These are phyloP conservation scores for Lota lota DNA, from an alignment of 2,113 vertebrate genomes.

Conservation along the genomic window DNA sequence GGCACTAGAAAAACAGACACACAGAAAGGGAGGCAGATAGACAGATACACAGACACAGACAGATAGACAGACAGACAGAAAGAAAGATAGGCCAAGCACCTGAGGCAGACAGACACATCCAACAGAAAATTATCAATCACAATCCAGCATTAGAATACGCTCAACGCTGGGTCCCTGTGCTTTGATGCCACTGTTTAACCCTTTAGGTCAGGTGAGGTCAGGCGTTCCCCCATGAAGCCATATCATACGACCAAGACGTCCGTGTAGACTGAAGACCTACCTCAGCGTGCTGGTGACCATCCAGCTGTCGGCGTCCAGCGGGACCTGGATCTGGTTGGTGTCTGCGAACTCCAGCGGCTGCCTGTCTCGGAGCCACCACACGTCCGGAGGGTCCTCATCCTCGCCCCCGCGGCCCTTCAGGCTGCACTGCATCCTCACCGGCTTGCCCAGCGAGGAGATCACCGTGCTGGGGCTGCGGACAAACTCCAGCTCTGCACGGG, in stretches of 20 bases:
- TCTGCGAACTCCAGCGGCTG: conserved; percentile 67
- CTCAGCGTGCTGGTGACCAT: conserved; percentile 63
- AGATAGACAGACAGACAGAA: neutral
- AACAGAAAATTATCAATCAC: neutral
- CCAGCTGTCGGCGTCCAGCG: conserved; percentile 73
- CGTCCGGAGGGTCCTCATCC: conserved; percentile 72
- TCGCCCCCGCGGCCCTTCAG: conserved; percentile 56
- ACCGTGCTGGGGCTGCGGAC: conserved; percentile 68
- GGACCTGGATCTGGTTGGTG: conserved; percentile 78
- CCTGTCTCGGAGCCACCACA: conserved; percentile 77
- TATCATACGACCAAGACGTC: neutral
- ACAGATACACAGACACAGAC: neutral
- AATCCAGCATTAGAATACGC: neutral
- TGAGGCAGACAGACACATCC: neutral
- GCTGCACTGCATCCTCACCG: conserved; percentile 70
- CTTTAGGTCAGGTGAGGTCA: neutral
- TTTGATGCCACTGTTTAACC: neutral
- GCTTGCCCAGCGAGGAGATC: conserved; percentile 79
- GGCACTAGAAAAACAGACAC: too few relatives aligned
- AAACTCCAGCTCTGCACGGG: conserved; percentile 65
- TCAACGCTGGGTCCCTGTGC: neutral
- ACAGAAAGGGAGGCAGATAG: neutral
- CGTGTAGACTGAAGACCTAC: conserved; percentile 28
- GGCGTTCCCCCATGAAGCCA: neutral
- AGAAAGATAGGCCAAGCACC: neutral